Conservation (phyloP, 1,140 invertebrate species). For the Andrena cerasifolii region DNA sequence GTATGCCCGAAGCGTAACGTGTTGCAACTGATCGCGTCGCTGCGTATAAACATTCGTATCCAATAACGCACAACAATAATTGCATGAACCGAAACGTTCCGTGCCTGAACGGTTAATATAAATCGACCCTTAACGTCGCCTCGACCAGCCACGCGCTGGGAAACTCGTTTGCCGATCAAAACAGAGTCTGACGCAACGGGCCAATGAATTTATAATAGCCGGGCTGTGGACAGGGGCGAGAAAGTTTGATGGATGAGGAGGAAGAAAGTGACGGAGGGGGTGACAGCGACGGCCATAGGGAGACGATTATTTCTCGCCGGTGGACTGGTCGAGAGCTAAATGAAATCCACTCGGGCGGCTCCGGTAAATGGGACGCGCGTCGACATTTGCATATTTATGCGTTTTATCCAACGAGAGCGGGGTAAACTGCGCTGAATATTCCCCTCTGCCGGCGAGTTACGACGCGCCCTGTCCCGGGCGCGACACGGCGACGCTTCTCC, state of each 20-base stretch:
- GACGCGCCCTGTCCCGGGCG: background rate
- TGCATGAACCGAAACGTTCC: no score
- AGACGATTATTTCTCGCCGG: constrained; percentile 1
- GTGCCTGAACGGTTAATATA: no score
- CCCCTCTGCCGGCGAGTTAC: background rate
- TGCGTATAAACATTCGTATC: no score
- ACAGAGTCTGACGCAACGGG: background rate
- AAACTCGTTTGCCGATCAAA: background rate
- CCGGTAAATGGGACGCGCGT: constrained; percentile 32
- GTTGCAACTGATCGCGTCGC: no score
- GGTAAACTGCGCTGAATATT: constrained; percentile 8
- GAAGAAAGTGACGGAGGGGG: background rate
- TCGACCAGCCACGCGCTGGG: background rate
- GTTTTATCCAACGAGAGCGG: constrained; percentile 22
- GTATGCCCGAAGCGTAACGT: no score
- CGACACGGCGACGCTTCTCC: no score
- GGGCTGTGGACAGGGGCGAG: background rate
- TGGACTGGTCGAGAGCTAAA: constrained; percentile 9
- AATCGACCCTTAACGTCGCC: no score
- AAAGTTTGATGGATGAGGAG: constrained; percentile 21
- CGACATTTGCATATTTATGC: constrained; percentile 48
- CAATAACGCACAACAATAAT: no score
- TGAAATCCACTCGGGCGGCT: constrained; percentile 31
- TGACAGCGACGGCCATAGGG: background rate
- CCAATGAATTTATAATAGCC: constrained; percentile 25